A percentile compares a stretch with the other conserved stretches of the same genome.
These are phyloP conservation scores for Hylyphantes graminicola DNA, from an alignment of 1,140 invertebrate genomes.

Conservation along the genomic window DNA sequence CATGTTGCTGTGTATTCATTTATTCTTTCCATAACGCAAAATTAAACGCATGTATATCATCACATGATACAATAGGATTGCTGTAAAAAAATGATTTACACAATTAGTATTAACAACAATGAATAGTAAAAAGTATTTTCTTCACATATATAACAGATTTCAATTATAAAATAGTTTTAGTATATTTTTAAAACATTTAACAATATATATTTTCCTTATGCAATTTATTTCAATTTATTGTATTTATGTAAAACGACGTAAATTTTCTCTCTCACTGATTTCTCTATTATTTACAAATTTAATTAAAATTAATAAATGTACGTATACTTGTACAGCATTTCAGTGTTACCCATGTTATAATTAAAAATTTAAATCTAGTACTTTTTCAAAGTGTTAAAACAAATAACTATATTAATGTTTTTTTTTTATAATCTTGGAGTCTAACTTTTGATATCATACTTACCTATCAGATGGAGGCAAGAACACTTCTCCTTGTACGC, in stretches of 20 bases:
- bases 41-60: constrained; percentile 46
- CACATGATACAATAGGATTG: constrained; percentile 52
- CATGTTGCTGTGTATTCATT: neutral
- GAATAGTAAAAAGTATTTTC: neutral
- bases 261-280: no score
- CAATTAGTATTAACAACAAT: no score
- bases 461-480: constrained; percentile 33
- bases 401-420: neutral
- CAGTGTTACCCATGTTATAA: no score
- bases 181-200: neutral
- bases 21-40: constrained; percentile 57
- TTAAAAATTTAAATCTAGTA: neutral
- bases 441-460: neutral
- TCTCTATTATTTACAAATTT: no score
- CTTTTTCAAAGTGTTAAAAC: no score
- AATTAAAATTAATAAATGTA: no score
- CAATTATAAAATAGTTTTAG: neutral
- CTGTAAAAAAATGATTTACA: constrained; percentile 10
- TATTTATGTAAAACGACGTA: no score
- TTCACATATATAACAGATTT: neutral
- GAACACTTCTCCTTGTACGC: constrained; percentile 74
- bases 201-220: no score
- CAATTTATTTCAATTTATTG: no score
- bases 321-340: no score
- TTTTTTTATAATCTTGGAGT: no score